These are phyloP conservation scores for Leptopilina drosophilae DNA, from an alignment of 2,888 invertebrate species.

Conservation along the genomic window DNA sequence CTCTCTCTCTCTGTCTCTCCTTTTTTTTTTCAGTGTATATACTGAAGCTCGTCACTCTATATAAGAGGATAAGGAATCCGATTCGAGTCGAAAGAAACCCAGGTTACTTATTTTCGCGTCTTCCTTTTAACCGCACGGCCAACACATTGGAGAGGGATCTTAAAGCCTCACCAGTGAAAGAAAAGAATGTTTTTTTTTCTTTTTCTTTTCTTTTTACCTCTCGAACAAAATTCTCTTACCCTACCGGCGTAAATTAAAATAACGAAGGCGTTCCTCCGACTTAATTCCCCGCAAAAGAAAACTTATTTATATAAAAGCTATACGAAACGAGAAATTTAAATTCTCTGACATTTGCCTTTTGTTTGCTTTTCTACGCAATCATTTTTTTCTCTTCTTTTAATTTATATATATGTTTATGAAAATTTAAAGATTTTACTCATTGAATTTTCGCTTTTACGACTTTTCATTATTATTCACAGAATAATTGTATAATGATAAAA, in stretches of 20 bases:
- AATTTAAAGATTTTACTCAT: no score
- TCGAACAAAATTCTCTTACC: conserved; percentile 49
- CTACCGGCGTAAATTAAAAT: conserved; percentile 57
- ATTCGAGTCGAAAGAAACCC: conserved; percentile 59
- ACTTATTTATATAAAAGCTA: conserved; percentile 49
- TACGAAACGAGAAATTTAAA: not conserved
- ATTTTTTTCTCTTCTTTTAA: no score
- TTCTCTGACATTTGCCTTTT: not conserved
- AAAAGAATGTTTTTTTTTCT: conserved; percentile 47
- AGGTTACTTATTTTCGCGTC: conserved; percentile 58
- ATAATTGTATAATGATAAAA: no score
- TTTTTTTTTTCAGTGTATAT: not conserved
- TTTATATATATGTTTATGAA: no score
- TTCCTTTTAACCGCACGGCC: conserved; percentile 57
- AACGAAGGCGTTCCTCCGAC: conserved; percentile 50
- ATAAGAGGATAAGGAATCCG: conserved; percentile 70
- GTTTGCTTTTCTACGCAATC: not conserved
- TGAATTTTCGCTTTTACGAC: no score
- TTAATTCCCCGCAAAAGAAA: conserved; percentile 46
- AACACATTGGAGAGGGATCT: conserved; percentile 35
- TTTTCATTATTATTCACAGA: no score
- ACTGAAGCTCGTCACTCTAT: conserved; percentile 53
- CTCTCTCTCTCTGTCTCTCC: no score
- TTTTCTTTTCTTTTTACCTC: conserved; percentile 26
- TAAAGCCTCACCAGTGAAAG: conserved; percentile 52